Percentiles rank a stretch among this genome's conserved stretches.
Evolutionary conservation across 2,797 vertebrate species (phyloP).

Genomic region (Spinus pinus): DNA sequence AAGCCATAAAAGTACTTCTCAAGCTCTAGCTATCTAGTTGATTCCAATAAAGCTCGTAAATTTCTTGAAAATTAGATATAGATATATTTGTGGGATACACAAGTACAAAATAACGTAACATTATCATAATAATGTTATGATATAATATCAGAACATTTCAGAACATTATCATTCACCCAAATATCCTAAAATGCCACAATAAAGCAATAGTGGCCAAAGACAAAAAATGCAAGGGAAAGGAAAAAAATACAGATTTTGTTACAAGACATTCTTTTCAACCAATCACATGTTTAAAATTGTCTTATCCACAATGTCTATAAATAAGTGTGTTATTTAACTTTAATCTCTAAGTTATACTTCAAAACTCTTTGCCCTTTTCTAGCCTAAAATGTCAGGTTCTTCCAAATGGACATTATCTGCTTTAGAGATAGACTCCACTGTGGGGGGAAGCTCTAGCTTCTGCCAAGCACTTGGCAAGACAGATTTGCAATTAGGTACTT

Average conservation of each 20-base stretch:
- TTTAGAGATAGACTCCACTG: background rate
- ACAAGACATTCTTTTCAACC: background rate
- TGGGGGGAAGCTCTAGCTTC: background rate
- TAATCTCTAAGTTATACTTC: slow-evolving; percentile 22
- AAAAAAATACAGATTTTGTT: background rate
- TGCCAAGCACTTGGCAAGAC: slow-evolving; percentile 33
- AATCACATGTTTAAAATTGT: background rate
- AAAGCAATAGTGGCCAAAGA: background rate
- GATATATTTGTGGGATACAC: background rate
- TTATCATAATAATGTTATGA: background rate
- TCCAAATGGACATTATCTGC: background rate
- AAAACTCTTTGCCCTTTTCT: slow-evolving; percentile 5
- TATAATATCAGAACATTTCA: background rate
- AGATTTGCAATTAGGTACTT: slow-evolving; percentile 22
- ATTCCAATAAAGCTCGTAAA: background rate
- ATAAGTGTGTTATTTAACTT: background rate
- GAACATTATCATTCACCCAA: background rate
- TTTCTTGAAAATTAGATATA: background rate
- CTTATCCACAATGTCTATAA: background rate
- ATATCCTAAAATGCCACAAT: background rate
- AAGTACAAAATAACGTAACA: background rate
- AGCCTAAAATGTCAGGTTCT: background rate
- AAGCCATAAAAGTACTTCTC: slow-evolving; percentile 28
- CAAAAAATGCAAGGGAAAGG: background rate
- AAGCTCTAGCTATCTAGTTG: background rate